These are phyloP conservation scores for Cheirogaleus major DNA, from an alignment of 2,797 vertebrate species.

Conservation along the genomic window DNA sequence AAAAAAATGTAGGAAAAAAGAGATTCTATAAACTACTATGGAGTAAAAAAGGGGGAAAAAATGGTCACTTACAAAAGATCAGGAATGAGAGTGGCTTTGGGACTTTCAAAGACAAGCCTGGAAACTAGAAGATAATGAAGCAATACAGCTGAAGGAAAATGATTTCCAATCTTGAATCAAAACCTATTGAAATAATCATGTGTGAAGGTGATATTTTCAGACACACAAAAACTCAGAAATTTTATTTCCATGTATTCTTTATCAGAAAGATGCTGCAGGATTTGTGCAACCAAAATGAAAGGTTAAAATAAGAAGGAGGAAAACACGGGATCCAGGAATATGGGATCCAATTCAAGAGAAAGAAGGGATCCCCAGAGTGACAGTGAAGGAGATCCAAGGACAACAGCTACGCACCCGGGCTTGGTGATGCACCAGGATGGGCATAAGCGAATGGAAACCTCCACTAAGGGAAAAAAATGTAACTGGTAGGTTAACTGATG, in stretches of 20 bases:
- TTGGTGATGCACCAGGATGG: neutral
- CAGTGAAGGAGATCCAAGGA: neutral
- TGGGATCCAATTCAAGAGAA: neutral
- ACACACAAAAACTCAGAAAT: neutral
- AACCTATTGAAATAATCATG: neutral
- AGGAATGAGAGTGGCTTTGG: neutral
- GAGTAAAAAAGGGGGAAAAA: neutral
- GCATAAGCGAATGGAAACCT: neutral
- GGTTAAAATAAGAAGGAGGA: neutral
- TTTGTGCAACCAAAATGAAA: neutral
- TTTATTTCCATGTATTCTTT: neutral
- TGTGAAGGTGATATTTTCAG: neutral
- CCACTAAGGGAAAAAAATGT: neutral
- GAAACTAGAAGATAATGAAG: neutral
- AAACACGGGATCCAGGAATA: neutral
- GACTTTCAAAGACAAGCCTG: neutral
- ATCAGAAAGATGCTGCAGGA: neutral
- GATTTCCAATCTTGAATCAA: neutral
- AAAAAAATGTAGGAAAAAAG: neutral
- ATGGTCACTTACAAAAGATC: neutral
- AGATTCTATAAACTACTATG: neutral
- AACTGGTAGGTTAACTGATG: neutral
- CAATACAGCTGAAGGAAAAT: neutral
- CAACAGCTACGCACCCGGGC: neutral
- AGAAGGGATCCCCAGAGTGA: neutral